Conservation (phyloP, 2,797 vertebrate species). For the Syndactyla subalaris region DNA sequence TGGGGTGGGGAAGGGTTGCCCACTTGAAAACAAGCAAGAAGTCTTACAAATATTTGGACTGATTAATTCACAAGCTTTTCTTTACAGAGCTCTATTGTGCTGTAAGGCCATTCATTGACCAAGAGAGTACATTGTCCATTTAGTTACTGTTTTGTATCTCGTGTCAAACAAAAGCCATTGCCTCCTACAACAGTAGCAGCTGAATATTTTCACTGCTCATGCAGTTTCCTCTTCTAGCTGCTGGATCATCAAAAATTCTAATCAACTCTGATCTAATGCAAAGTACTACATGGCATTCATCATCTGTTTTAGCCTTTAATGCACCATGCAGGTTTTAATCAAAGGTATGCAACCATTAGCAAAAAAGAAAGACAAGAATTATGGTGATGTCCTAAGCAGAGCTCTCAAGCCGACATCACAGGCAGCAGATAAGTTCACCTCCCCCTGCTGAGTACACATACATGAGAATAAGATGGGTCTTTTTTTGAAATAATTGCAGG, state of each 20-base stretch:
- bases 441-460: slow-evolving; percentile 18
- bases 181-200: slow-evolving; percentile 65
- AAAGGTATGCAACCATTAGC: slow-evolving; percentile 77
- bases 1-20: neutral
- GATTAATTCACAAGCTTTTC: slow-evolving; percentile 60
- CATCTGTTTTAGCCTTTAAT: slow-evolving; percentile 76
- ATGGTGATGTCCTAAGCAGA: slow-evolving; percentile 60
- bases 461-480: slow-evolving; percentile 5
- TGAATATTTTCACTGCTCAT: slow-evolving; percentile 70
- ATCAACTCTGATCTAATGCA: slow-evolving; percentile 77
- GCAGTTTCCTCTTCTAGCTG: slow-evolving; percentile 64
- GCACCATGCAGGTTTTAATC: slow-evolving; percentile 77
- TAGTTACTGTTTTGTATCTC: slow-evolving; percentile 72
- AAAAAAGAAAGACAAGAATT: slow-evolving; percentile 70
- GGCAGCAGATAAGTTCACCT: slow-evolving; percentile 25
- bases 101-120: slow-evolving; percentile 54
- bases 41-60: slow-evolving; percentile 58
- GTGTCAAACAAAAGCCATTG: slow-evolving; percentile 72
- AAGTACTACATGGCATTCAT: slow-evolving; percentile 74
- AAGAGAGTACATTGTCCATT: slow-evolving; percentile 67
- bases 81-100: slow-evolving; percentile 57
- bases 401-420: slow-evolving; percentile 58
- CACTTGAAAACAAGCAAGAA: slow-evolving; percentile 31
- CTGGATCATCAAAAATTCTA: slow-evolving; percentile 78
- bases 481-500: slow-evolving; percentile 50